Conservation (phyloP, 2,113 vertebrate species). For the Pardalotus punctatus region DNA sequence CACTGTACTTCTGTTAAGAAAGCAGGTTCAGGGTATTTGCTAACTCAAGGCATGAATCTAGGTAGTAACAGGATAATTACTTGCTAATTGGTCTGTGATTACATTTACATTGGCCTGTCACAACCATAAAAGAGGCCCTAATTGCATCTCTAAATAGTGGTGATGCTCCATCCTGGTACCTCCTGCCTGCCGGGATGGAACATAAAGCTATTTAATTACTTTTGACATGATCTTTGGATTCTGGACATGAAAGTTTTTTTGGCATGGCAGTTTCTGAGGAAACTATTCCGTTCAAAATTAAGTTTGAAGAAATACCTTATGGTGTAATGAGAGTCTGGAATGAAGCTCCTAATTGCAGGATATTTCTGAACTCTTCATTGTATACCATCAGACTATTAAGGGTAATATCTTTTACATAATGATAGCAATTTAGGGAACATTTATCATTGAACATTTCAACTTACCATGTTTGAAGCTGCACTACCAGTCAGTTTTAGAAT, state of each 20-base stretch:
- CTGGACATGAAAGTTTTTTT: neutral
- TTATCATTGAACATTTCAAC: neutral
- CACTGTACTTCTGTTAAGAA: constrained; percentile 19
- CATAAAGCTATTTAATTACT: constrained; percentile 18
- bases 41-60: constrained; percentile 37
- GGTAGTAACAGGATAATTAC: constrained; percentile 58
- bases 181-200: constrained; percentile 12
- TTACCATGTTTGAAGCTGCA: neutral
- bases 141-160: constrained; percentile 40
- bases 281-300: neutral
- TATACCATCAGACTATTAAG: constrained; percentile 12
- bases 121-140: constrained; percentile 41
- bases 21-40: constrained; percentile 7
- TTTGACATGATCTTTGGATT: neutral
- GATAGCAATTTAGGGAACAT: constrained; percentile 36
- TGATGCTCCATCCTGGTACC: neutral
- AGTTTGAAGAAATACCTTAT: neutral
- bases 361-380: constrained; percentile 30
- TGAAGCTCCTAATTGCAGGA: neutral
- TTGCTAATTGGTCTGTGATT: constrained; percentile 70
- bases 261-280: neutral
- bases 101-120: constrained; percentile 64
- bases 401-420: constrained; percentile 27
- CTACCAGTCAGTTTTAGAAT: neutral
- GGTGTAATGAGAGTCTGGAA: neutral